Evolutionary conservation across 30 jellyfish, hydroid and myxozoan genomes (phyloP), one percentile per base, ranked within the genome.

Genomic region (Haliclystus octoradiatus): DNA sequence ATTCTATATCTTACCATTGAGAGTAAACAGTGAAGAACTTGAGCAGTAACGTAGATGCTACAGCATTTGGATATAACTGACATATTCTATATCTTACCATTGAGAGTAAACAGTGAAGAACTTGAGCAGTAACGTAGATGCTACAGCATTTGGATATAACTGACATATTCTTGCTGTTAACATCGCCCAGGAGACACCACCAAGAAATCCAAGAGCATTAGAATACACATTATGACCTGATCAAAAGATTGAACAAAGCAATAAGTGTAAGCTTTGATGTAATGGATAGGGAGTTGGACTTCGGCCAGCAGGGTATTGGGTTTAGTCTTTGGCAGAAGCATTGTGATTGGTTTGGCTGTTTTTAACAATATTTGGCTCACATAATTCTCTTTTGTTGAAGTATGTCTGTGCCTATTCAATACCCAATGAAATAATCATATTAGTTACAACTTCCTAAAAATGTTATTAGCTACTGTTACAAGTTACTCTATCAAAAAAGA

Each of bases 141-240:
- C 95, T 0, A 84, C 83, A 0, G 99, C 95, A 15, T 84, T 83
- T 33, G 99, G 99, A 66, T 92, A 92, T 26, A 92, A 76, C 34
- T 92, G 99, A 70, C 99, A 84, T 15, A 92, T 79, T 65, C 99
- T 66, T 40, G 99, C 99, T 3, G 84, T 96, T 29, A 92, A 63
- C 96, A 92, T 92, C 19, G 99, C 99, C 99, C 99, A 92, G 15
- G 99, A 83, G 9, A 92, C 96, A 71, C 99, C 99, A 63, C 99
- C 99, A 66, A 92, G 95, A 76, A 83, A 92, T 4, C 99, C 99
- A 79, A 92, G 89, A 26, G 84, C 99, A 68, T 92, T 92, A 22
- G 99, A 92, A 72, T 92, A 92, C 2, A 92, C 74, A 46, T 88
- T 88, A 40, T 79, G 92, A 70, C 83, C 99, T 92, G 62, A 31